Conservation (phyloP, 2,888 invertebrate species). For the Limnephilus lunatus region DNA sequence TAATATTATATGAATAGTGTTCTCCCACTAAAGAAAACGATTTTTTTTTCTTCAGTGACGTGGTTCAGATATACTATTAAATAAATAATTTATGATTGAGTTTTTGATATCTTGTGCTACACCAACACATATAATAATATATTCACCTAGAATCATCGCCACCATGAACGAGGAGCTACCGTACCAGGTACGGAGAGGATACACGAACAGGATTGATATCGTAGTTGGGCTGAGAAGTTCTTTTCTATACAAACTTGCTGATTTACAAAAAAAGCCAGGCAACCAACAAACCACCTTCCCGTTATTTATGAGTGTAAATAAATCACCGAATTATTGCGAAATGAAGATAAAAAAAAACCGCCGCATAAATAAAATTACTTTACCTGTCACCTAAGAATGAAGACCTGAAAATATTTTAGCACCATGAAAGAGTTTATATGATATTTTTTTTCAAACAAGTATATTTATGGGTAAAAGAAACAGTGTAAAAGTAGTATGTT, state of each 20-base stretch:
- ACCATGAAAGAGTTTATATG: too few species aligned
- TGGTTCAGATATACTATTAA: neutral
- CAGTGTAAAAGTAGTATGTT: too few species aligned
- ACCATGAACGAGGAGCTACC: neutral
- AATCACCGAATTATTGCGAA: neutral
- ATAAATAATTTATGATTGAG: neutral
- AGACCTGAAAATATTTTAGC: neutral
- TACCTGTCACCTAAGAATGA: neutral
- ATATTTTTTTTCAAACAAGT: too few species aligned
- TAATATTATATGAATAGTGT: too few species aligned
- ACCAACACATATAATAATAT: neutral
- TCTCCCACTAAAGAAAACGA: too few species aligned
- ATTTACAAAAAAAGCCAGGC: neutral
- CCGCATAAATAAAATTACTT: neutral
- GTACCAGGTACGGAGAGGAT: conserved; percentile 3
- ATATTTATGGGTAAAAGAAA: too few species aligned
- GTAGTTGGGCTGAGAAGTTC: conserved; percentile 1
- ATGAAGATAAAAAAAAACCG: neutral
- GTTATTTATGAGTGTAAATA: neutral
- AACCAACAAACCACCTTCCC: neutral
- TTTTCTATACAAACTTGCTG: neutral
- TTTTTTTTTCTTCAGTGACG: too few species aligned
- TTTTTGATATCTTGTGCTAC: neutral
- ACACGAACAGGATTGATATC: conserved; percentile 36
- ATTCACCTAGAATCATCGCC: conserved; percentile 3